phyloP scores from a whole-genome alignment of 2,888 invertebrate genomes.

The Chrysolina haemoptera region DNA sequence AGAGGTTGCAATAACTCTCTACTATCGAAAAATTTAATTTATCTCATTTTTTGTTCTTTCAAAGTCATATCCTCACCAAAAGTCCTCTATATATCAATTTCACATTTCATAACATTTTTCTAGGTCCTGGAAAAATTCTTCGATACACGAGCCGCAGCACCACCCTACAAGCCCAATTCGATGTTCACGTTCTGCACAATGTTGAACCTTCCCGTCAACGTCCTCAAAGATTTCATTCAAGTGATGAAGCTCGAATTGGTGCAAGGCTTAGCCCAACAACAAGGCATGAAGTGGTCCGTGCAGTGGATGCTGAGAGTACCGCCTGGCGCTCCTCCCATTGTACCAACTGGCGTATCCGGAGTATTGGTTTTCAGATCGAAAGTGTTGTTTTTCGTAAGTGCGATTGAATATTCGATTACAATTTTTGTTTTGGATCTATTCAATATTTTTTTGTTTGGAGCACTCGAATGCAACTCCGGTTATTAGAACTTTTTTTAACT shows the following conservation, averaged over 20 bases:
- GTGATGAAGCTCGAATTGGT: constrained; percentile 82
- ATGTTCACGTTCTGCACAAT: constrained; percentile 89
- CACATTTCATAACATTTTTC: constrained; percentile 24
- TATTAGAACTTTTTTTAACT: too few species aligned
- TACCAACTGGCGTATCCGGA: constrained; percentile 92
- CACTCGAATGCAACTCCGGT: too few species aligned
- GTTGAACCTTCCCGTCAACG: constrained; percentile 87
- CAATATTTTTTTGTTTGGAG: neutral
- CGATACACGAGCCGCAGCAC: constrained; percentile 88
- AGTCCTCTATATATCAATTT: neutral
- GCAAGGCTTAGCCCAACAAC: constrained; percentile 75
- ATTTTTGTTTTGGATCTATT: constrained; percentile 4
- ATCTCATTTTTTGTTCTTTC: too few species aligned
- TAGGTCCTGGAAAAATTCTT: constrained; percentile 94
- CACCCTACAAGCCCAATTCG: constrained; percentile 92
- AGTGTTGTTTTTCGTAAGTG: constrained; percentile 92
- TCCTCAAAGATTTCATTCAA: constrained; percentile 93
- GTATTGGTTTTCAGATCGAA: constrained; percentile 89
- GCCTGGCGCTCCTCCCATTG: constrained; percentile 87
- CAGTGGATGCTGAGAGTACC: constrained; percentile 95
- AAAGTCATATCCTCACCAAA: too few species aligned
- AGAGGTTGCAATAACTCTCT: too few species aligned
- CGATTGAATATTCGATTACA: constrained; percentile 22
- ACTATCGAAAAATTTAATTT: too few species aligned
- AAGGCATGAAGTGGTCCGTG: constrained; percentile 87